These are phyloP conservation scores for Pterobdella sp. DNA, from an alignment of 2,888 invertebrate genomes.

Conservation along the genomic window DNA sequence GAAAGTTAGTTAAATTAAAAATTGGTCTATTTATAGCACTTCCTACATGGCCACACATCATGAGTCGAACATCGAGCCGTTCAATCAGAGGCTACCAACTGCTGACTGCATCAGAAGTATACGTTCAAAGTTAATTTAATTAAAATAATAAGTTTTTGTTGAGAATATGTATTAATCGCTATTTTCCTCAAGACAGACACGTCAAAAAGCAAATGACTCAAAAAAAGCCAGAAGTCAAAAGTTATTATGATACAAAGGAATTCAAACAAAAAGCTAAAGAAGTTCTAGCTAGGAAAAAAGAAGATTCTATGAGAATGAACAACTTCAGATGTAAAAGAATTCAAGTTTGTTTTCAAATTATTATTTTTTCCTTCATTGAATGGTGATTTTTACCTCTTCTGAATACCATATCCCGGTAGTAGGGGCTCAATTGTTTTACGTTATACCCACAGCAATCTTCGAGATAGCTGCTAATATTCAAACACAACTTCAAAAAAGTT, in stretches of 20 bases:
- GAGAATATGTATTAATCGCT: not conserved
- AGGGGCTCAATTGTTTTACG: too few relatives aligned
- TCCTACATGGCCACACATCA: not conserved
- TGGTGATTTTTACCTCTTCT: too few relatives aligned
- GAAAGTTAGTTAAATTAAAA: too few relatives aligned
- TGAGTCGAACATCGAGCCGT: not conserved
- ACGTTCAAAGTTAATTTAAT: not conserved
- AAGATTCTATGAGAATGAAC: not conserved
- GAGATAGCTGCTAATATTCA: too few relatives aligned
- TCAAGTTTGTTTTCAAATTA: not conserved
- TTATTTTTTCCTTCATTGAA: too few relatives aligned
- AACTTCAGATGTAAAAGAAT: not conserved
- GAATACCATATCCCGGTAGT: too few relatives aligned
- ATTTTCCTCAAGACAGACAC: not conserved
- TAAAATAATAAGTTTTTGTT: not conserved
- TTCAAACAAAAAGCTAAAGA: not conserved
- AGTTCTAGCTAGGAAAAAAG: not conserved
- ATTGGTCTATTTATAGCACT: not conserved
- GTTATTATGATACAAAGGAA: not conserved
- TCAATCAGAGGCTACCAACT: not conserved
- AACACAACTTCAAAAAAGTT: too few relatives aligned
- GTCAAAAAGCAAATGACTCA: not conserved
- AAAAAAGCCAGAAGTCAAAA: not conserved
- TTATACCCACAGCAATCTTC: too few relatives aligned
- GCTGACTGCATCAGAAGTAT: not conserved